phyloP scores from a whole-genome alignment of 2,888 invertebrate species.

The Linnaemya tessellans region DNA sequence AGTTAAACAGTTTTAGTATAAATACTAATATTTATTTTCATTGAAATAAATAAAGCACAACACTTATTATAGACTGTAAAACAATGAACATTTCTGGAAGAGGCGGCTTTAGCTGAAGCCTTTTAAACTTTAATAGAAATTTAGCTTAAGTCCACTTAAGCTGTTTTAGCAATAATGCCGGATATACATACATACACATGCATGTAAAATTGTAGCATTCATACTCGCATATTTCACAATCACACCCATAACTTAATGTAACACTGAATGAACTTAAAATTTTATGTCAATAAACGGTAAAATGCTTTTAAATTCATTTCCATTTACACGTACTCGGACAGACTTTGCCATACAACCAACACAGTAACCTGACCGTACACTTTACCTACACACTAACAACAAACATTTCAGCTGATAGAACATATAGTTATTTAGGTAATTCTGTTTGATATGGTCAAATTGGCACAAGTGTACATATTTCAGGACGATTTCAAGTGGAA shows the following conservation, averaged over 20 bases:
- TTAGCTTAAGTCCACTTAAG: neutral
- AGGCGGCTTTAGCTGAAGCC: too few species aligned
- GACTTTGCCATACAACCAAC: neutral
- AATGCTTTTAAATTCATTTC: conserved; percentile 60
- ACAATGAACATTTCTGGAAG: too few species aligned
- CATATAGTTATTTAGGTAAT: neutral
- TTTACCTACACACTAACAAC: neutral
- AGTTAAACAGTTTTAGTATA: too few species aligned
- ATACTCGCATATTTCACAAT: conserved; percentile 1
- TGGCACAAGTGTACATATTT: neutral
- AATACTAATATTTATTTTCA: too few species aligned
- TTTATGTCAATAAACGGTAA: conserved; percentile 61
- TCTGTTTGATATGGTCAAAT: neutral
- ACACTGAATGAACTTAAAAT: conserved; percentile 52
- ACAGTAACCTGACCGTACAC: neutral
- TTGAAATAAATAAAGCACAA: too few species aligned
- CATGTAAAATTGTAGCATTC: neutral
- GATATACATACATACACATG: neutral
- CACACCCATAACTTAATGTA: conserved; percentile 27
- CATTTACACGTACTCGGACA: conserved; percentile 22
- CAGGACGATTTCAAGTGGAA: neutral
- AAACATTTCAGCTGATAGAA: neutral
- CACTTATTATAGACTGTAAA: too few species aligned
- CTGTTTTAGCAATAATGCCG: neutral
- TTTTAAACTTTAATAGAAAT: neutral